Evolutionary conservation across 2,888 invertebrate species (phyloP).

Genomic region (Eledona agricola): DNA sequence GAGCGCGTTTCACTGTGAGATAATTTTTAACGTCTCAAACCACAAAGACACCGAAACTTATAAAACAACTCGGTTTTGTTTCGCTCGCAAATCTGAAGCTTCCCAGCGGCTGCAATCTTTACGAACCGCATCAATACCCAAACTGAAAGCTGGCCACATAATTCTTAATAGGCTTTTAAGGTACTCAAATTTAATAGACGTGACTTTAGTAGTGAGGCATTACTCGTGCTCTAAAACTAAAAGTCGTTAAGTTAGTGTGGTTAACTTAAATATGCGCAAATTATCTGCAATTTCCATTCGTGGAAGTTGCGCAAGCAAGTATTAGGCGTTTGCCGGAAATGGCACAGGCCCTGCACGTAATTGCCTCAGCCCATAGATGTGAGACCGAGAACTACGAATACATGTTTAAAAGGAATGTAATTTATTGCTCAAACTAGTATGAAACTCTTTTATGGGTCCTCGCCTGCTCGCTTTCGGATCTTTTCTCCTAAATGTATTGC

Average conservation of each 20-base stretch:
- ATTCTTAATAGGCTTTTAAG: too few species aligned
- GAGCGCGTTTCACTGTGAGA: too few species aligned
- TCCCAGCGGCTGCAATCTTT: too few species aligned
- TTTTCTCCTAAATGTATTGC: slow-evolving; percentile 29
- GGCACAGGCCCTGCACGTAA: slow-evolving; percentile 29
- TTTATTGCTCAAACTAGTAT: slow-evolving; percentile 37
- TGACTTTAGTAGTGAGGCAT: too few species aligned
- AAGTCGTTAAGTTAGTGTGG: slow-evolving; percentile 38
- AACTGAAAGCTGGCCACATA: too few species aligned
- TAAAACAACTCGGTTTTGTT: too few species aligned
- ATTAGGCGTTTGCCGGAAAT: slow-evolving; percentile 32
- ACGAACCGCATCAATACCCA: too few species aligned
- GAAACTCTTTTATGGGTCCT: slow-evolving; percentile 35
- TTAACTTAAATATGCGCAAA: slow-evolving; percentile 43
- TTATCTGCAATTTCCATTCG: slow-evolving; percentile 45
- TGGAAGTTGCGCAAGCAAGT: slow-evolving; percentile 17
- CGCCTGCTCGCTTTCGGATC: slow-evolving; percentile 23
- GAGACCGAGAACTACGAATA: slow-evolving; percentile 30
- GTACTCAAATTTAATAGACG: too few species aligned
- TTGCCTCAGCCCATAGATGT: slow-evolving; percentile 31
- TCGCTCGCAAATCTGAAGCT: too few species aligned
- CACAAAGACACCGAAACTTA: too few species aligned
- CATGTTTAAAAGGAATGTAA: slow-evolving; percentile 39
- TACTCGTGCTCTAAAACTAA: slow-evolving; percentile 32
- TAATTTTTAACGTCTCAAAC: too few species aligned